A percentile compares a stretch with the other conserved stretches of the same genome.
Conservation (phyloP, 2,797 vertebrate species). For the Chelonia mydas region DNA sequence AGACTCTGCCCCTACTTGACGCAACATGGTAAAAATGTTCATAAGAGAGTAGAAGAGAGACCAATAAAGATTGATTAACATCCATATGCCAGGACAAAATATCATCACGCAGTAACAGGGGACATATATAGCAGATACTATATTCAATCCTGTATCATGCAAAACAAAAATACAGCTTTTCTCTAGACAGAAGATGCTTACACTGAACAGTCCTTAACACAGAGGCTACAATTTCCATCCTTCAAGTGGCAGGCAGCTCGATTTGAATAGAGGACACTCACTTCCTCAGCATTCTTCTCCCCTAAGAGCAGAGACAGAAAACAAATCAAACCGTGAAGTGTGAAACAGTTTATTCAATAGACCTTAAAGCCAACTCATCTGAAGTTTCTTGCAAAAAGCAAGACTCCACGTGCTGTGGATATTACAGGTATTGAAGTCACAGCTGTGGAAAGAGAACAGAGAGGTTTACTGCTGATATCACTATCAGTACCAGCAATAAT, state of each 20-base stretch:
- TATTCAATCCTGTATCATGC: neutral
- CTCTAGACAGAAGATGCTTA: constrained; percentile 71
- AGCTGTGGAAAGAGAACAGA: neutral
- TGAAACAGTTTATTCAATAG: neutral
- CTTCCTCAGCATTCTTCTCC: constrained; percentile 81
- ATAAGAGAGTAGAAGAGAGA: neutral
- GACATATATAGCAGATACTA: neutral
- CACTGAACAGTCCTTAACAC: constrained; percentile 91
- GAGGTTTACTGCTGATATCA: neutral
- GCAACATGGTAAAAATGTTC: neutral
- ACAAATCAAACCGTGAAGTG: neutral
- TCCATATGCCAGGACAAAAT: neutral
- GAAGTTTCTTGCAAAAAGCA: neutral
- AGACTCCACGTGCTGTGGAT: neutral
- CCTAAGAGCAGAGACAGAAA: constrained; percentile 25
- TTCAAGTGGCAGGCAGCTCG: constrained; percentile 92
- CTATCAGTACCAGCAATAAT: neutral
- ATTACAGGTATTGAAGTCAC: neutral
- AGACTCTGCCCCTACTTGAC: neutral
- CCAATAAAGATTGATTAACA: neutral
- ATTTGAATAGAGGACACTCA: constrained; percentile 90
- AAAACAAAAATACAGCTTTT: neutral
- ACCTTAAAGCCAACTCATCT: neutral
- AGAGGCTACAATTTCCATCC: constrained; percentile 90
- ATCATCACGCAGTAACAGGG: neutral